Percentiles rank a stretch among this genome's conserved stretches.
Conservation (phyloP, 2,113 vertebrate genomes). For the Stegostoma tigrinum region DNA sequence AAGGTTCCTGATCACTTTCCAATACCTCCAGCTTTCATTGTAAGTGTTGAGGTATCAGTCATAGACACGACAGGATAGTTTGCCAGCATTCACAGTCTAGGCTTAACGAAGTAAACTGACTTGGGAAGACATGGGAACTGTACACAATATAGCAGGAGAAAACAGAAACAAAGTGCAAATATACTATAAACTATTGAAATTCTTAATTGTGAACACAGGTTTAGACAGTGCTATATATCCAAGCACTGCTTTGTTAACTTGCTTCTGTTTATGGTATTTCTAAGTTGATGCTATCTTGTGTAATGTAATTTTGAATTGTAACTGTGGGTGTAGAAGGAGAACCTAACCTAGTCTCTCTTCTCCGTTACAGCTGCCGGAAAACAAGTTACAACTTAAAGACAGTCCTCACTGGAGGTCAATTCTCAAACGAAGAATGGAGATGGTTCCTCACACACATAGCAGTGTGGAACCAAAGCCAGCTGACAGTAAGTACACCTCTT, state of each 20-base stretch:
- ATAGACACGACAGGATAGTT: background rate
- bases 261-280: background rate
- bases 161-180: background rate
- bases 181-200: background rate
- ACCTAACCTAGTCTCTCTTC: background rate
- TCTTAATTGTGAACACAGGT: background rate
- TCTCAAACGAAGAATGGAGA: conserved; percentile 39
- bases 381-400: background rate
- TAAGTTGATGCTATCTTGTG: background rate
- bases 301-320: background rate
- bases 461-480: conserved; percentile 52
- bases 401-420: conserved; percentile 27
- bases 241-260: background rate
- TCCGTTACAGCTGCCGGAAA: background rate
- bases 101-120: background rate
- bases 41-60: background rate
- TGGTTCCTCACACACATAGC: conserved; percentile 12
- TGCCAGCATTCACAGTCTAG: background rate
- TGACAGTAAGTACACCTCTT: conserved; percentile 50
- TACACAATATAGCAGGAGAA: background rate
- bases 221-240: background rate
- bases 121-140: background rate
- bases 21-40: background rate
- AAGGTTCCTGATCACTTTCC: background rate
- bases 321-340: background rate